A percentile compares a stretch with the other conserved stretches of the same genome.
These are phyloP conservation scores for Virgularia gustaviana DNA, from an alignment of 92 coral and sea anemone species.

Conservation along the genomic window DNA sequence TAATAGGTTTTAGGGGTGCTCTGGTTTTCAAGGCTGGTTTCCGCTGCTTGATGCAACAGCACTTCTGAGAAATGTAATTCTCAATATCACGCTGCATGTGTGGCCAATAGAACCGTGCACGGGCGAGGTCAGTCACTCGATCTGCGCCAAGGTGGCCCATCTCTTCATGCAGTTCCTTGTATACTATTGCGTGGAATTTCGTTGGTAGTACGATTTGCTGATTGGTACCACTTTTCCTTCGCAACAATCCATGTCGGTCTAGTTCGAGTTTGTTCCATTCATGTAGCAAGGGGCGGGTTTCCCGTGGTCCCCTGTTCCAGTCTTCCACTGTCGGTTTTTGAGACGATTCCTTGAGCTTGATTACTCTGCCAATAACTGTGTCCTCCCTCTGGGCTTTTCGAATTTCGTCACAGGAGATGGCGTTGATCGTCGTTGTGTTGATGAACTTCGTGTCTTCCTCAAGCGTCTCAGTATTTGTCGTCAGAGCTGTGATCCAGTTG, in stretches of 20 bases:
- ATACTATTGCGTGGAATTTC: background rate
- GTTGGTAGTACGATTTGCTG: background rate
- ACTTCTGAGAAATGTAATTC: slow-evolving; percentile 19
- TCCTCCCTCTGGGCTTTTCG: slow-evolving; percentile 22
- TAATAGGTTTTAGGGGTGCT: slow-evolving; percentile 26
- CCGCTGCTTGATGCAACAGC: slow-evolving; percentile 35
- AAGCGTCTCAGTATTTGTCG: background rate
- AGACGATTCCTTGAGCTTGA: background rate
- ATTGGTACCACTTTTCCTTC: slow-evolving; percentile 19
- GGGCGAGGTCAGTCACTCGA: slow-evolving; percentile 26
- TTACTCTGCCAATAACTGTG: background rate
- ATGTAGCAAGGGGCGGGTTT: slow-evolving; percentile 39
- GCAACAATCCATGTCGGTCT: slow-evolving; percentile 48
- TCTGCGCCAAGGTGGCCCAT: slow-evolving; percentile 12
- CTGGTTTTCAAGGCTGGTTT: slow-evolving; percentile 21
- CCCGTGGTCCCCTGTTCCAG: slow-evolving; percentile 17
- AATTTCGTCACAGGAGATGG: slow-evolving; percentile 1
- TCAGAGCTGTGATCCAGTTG: slow-evolving; percentile 21
- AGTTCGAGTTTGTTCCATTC: slow-evolving; percentile 54
- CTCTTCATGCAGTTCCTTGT: background rate
- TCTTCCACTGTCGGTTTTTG: background rate
- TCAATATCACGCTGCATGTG: slow-evolving; percentile 36
- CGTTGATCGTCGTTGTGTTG: background rate
- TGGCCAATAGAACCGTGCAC: slow-evolving; percentile 35
- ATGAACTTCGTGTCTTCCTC: background rate